Base-by-base conservation (phyloP, 2,797 vertebrate genomes). In the Notoglanidium macrostoma region DNA sequence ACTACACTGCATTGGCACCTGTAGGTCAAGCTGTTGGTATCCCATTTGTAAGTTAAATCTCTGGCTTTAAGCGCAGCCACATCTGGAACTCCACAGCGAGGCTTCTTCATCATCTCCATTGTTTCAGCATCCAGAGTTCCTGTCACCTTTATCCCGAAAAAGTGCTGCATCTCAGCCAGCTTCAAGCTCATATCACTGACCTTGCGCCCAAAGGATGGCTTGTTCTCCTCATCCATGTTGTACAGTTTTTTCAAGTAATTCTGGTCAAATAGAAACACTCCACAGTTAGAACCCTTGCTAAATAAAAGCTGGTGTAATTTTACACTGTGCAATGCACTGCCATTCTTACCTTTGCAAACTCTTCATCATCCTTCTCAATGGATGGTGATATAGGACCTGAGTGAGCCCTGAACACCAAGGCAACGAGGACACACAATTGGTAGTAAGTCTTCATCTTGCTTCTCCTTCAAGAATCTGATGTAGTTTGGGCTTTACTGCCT, bases 101-200 rank as follows among this genome's bases (percentile, higher is more conserved):
- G 96, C 79, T 96, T 96, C 87, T 96, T 97, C 97, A 98, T 98
- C n/a, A 96, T 40, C 78, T 94, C 80, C 72, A 98, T 1, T 0
- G 98, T 98, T 11, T 96, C 93, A 0, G 87, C 26, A 46, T 98
- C 95, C 86, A 97, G 88, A 2, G 87, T 94, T 23, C 97, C 97
- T 0, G 96, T 97, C 91, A 97, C 94, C 17, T 95, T 76, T 32
- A 99, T 95, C 7, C 95, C 93, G 89, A 96, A 98, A 89, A 95
- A 98, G 0, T 91, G 88, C 93, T 99, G 98, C 98, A 99, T 98
- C 94, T 98, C 96, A 12, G 61, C 92, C 87, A 99, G 93, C 91
- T 96, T 98, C 91, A 86, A 85, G 32, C 12, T 90, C 80, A 93
- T 0, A 0, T 46, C 85, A n/a, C 55, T 92, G 72, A 29, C 21